Conservation (phyloP, 2,888 invertebrate species). For the Dolichopus griseipennis region DNA sequence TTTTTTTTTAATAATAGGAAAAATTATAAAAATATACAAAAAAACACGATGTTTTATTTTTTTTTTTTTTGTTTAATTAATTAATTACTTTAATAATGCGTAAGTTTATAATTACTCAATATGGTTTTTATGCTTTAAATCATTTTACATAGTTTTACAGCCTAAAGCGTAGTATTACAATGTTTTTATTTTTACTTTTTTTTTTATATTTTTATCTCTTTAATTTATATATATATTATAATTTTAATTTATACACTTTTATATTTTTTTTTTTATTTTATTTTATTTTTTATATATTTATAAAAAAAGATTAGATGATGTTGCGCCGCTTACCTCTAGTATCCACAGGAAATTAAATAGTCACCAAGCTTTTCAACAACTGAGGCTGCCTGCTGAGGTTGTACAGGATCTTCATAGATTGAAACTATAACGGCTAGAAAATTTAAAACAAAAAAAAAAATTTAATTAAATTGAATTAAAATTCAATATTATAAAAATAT, state of each 20-base stretch:
- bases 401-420: constrained; percentile 91
- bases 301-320: constrained; percentile 8
- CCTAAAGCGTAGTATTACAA: constrained; percentile 5
- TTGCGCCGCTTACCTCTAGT: constrained; percentile 58
- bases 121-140: constrained; percentile 1
- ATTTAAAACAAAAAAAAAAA: constrained; percentile 32
- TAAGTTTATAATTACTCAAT: constrained; percentile 6
- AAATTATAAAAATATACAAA: neutral
- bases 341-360: constrained; percentile 93
- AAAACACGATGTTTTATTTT: neutral
- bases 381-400: constrained; percentile 92
- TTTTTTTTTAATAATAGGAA: neutral
- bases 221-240: neutral
- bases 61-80: neutral
- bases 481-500: too few relatives aligned
- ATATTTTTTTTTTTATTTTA: neutral
- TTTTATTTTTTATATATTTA: constrained; percentile 9
- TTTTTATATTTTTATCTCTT: neutral
- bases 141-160: constrained; percentile 6
- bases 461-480: neutral
- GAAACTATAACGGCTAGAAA: constrained; percentile 84
- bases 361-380: constrained; percentile 96
- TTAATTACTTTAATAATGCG: constrained; percentile 6
- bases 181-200: neutral
- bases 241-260: neutral